Base-by-base conservation (phyloP, 2,797 vertebrate species). In the Myoxocephalus aenaeus region DNA sequence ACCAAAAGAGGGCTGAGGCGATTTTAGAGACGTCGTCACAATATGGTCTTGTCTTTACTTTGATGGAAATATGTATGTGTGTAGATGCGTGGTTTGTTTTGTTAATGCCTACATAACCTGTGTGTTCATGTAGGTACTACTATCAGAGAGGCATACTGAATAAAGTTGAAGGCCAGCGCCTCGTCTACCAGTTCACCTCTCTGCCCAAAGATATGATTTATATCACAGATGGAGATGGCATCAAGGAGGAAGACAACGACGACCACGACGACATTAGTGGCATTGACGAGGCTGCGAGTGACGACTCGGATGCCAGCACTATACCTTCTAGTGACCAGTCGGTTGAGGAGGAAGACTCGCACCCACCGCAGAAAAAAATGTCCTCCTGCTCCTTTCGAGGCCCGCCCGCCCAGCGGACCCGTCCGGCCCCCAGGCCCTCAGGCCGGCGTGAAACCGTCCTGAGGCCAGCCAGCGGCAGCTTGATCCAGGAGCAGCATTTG, bases 121-220 rank as follows among this genome's bases (percentile, higher is more conserved):
- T 80, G 20, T 87, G 12, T 84, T 69, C 4, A 2, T 80, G 81
- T 89, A 99, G 98, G 93, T 99, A 99, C 90, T 99, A 99, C 92
- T 99, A 99, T 93, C 98, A 99, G 94, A 97, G 98, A 89, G 98
- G 98, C 87, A 99, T 99, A 75, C 94, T 99, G 83, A 97, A 98
- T 86, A 99, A 99, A 92, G 98, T 99, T 20, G 98, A 99, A 93
- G 98, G 98, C 63, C 98, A 99, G 87, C 96, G 98, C 50, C 94
- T 99, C 29, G 98, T 99, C 7, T 99, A 99, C 92, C 98, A 99
- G 83, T 99, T 99, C 90, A 98, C 98, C 83, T 96, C 97, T 79
- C 96, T 99, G 95, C 98, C 98, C 50, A 97, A 98, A 95, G 95
- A 99, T 90, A 96, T 99, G 77, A 72, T 99, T 76, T 98, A 96